Evolutionary conservation across 2,888 invertebrate species (phyloP).

Genomic region (Erannis defoliaria): DNA sequence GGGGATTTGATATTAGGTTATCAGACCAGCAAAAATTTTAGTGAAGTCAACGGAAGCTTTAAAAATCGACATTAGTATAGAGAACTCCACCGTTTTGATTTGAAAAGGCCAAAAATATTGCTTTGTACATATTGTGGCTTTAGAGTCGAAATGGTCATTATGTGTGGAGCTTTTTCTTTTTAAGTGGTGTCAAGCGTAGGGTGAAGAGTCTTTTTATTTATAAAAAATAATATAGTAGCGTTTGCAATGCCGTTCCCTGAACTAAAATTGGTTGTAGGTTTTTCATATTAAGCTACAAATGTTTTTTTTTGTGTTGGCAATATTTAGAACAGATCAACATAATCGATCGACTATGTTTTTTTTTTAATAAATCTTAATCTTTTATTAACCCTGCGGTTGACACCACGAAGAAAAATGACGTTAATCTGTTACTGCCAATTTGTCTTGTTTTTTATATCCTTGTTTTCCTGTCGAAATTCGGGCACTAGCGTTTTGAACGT

Average conservation of each 20-base stretch:
- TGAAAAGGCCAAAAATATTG: constrained; percentile 78
- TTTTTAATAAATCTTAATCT: background rate
- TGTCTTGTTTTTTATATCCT: constrained; percentile 28
- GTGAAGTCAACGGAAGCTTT: background rate
- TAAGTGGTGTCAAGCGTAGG: background rate
- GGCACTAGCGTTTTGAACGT: constrained; percentile 58
- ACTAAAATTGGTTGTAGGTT: too few relatives aligned
- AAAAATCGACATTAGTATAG: constrained; percentile 37
- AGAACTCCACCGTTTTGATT: constrained; percentile 73
- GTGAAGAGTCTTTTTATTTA: background rate
- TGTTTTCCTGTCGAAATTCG: constrained; percentile 36
- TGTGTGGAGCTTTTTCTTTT: constrained; percentile 37
- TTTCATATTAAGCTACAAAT: too few relatives aligned
- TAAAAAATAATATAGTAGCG: too few relatives aligned
- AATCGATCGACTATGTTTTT: background rate
- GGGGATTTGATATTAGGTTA: too few relatives aligned
- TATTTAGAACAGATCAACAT: too few relatives aligned
- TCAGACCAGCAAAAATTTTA: background rate
- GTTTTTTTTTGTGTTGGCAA: too few relatives aligned
- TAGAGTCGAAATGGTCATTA: constrained; percentile 38
- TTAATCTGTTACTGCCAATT: constrained; percentile 37
- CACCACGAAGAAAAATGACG: constrained; percentile 9
- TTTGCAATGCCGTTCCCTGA: too few relatives aligned
- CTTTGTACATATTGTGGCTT: constrained; percentile 80
- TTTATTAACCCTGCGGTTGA: background rate